phyloP scores from a whole-genome alignment of 1,140 invertebrate genomes.

The Pseudachorutes palmiensis region DNA sequence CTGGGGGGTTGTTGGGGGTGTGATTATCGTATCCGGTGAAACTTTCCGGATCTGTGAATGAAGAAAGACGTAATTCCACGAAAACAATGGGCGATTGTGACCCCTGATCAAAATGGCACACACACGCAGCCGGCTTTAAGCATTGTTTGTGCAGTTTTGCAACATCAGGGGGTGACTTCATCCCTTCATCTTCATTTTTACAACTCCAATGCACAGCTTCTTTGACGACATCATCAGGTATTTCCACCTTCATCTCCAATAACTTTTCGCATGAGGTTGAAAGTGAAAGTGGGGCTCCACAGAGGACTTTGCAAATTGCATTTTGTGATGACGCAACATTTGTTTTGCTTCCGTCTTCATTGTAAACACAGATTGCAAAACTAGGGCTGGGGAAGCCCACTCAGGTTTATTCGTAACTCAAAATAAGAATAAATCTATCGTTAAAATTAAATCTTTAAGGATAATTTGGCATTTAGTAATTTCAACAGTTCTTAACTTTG shows the following conservation, averaged over 20 bases:
- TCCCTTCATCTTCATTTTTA: not conserved
- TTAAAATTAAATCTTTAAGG: too few species aligned
- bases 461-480: too few species aligned
- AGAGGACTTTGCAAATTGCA: not conserved
- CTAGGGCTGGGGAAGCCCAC: too few species aligned
- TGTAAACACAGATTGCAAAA: too few species aligned
- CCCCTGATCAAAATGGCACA: not conserved
- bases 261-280: not conserved
- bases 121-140: not conserved
- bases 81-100: not conserved
- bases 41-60: constrained; percentile 5
- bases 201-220: not conserved
- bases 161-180: not conserved
- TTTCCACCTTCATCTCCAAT: not conserved
- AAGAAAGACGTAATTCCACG: not conserved
- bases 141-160: not conserved
- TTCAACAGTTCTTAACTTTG: too few species aligned
- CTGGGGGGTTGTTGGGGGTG: not conserved
- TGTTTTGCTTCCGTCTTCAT: not conserved
- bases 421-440: too few species aligned
- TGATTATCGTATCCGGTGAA: not conserved
- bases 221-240: constrained; percentile 2
- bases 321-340: not conserved
- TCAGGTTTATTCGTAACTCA: too few species aligned
- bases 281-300: not conserved